Base-by-base conservation (phyloP, 37 sponge, comb jelly and placozoan species). In the Crambe crambe region DNA sequence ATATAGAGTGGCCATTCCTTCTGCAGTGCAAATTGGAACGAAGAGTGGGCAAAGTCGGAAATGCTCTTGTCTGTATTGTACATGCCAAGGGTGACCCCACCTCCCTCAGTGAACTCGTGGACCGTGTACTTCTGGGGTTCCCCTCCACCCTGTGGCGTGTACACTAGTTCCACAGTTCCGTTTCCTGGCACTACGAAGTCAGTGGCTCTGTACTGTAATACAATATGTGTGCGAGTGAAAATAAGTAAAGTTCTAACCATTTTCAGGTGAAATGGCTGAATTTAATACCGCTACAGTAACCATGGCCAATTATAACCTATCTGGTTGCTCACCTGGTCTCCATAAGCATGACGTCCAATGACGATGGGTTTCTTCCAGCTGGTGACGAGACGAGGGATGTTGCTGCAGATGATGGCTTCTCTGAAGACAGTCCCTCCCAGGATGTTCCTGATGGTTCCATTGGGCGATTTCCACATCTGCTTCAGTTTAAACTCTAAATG, bases 381-480 rank as follows among this genome's bases (percentile, higher is more conserved):
- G 23, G 95, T 83, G 12, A 97, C 98, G 39, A 97, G 85, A 35
- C 95, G 90, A 35, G 98, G 98, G 40, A 97, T 91, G 75, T 97
- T 97, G 39, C 78, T 81, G 68, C 98, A 97, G 61, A 97, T 95
- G 80, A 97, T 97, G 70, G 98, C 93, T 65, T 97, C 98, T 23
- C 98, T 71, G 76, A 97, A 97, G 42, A 97, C 98, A 1, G 98
- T 97, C 2, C 98, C 98, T 0, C 98, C 98, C n/a, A 97, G 81
- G 56, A 97, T 97, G 79, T 97, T 97, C 36, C 98, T 77, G 56
- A 97, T 97, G 41, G 98, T 97, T n/a, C 98, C 98, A 80, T 97
- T 97, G 5, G 98, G 98, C 39, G 93, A 92, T 82, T 92, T 95
- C 98, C 98, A 97, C 98, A 97, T 97, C 78, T 92, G 70, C 91